Percentiles rank a stretch among this genome's conserved stretches.
Conservation (phyloP, 2,888 invertebrate genomes). For the Lucinisca nassula region DNA sequence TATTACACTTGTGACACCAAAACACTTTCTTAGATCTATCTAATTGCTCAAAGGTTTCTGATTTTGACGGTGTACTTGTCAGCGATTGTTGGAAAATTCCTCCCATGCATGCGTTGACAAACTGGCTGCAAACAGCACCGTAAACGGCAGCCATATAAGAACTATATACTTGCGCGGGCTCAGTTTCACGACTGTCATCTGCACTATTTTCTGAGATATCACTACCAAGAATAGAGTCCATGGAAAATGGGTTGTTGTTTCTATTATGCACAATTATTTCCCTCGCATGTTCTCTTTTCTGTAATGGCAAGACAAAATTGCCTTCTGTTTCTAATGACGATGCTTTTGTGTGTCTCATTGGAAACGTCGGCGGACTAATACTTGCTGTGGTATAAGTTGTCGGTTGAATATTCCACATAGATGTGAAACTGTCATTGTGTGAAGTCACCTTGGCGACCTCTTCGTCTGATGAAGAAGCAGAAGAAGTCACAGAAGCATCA, state of each 20-base stretch:
- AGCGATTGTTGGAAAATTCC: constrained; percentile 9
- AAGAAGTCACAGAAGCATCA: background rate
- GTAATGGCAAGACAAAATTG: background rate
- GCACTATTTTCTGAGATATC: background rate
- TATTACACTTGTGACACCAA: constrained; percentile 68
- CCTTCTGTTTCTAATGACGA: constrained; percentile 23
- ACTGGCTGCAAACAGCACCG: background rate
- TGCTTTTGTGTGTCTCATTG: background rate
- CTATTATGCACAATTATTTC: too few species aligned
- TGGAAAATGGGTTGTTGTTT: constrained; percentile 54
- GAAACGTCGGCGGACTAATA: background rate
- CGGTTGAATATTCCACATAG: background rate
- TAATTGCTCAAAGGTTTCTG: background rate
- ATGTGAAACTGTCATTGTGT: background rate
- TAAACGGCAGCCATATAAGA: background rate
- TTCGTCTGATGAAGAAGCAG: background rate
- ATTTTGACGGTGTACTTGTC: constrained; percentile 25
- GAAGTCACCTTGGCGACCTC: background rate
- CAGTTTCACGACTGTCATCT: background rate
- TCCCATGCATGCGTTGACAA: background rate
- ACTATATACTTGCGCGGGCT: constrained; percentile 37
- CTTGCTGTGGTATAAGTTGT: background rate
- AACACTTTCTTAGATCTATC: background rate
- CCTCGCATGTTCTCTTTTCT: too few species aligned
- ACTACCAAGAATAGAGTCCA: constrained; percentile 40